Evolutionary conservation across 2,888 invertebrate species (phyloP).

Genomic region (Toxonevra muliebris): DNA sequence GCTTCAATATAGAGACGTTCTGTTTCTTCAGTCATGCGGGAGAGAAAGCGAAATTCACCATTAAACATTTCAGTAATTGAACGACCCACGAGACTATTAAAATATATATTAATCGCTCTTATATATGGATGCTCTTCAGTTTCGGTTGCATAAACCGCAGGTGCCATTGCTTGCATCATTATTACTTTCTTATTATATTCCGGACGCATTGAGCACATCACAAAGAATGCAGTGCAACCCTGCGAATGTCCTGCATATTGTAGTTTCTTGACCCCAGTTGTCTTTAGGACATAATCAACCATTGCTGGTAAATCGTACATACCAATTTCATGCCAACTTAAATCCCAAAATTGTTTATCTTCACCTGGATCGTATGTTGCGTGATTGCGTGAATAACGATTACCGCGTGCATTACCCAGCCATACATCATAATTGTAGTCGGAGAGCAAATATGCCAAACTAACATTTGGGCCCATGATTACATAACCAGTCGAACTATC

Average conservation of each 20-base stretch:
- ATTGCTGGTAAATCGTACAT: conserved; percentile 82
- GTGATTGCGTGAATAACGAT: conserved; percentile 63
- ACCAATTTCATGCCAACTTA: conserved; percentile 89
- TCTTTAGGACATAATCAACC: conserved; percentile 73
- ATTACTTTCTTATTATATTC: conserved; percentile 74
- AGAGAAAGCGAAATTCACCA: conserved; percentile 58
- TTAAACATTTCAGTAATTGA: conserved; percentile 61
- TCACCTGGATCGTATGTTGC: conserved; percentile 57
- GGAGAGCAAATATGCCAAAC: conserved; percentile 67
- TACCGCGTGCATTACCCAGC: conserved; percentile 64
- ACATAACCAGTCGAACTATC: conserved; percentile 80
- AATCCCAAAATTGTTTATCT: conserved; percentile 70
- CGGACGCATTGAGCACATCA: conserved; percentile 72
- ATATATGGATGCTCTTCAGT: conserved; percentile 61
- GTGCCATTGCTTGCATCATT: conserved; percentile 75
- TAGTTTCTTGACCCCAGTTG: conserved; percentile 67
- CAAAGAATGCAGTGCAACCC: conserved; percentile 77
- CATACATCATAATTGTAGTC: conserved; percentile 65
- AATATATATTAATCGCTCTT: conserved; percentile 58
- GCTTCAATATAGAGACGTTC: conserved; percentile 61
- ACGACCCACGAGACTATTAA: conserved; percentile 60
- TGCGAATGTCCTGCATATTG: conserved; percentile 74
- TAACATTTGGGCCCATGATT: conserved; percentile 74
- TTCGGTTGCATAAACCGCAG: conserved; percentile 71
- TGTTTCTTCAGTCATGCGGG: conserved; percentile 61